Evolutionary conservation across 2,888 invertebrate species (phyloP).

Genomic region (Cotesia congregata): DNA sequence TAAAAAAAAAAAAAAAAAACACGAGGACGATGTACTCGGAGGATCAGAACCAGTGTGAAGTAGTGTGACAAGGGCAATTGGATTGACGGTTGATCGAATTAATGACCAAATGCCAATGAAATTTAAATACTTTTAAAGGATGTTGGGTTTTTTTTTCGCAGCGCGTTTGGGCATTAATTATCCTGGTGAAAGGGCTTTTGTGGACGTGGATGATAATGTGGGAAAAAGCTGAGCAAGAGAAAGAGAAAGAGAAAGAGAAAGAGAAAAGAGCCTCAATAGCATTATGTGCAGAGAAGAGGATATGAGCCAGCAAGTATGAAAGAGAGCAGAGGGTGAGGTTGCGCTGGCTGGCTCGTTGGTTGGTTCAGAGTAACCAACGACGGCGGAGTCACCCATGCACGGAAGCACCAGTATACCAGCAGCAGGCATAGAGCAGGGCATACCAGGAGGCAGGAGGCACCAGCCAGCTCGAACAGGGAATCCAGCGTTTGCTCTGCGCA

Average conservation of each 20-base stretch:
- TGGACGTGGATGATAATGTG: conserved; percentile 27
- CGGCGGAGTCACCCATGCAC: conserved; percentile 29
- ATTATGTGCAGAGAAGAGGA: not conserved
- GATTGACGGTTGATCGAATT: conserved; percentile 22
- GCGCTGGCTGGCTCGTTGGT: conserved; percentile 39
- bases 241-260: conserved; percentile 25
- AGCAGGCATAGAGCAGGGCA: conserved; percentile 1
- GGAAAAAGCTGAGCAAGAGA: conserved; percentile 35
- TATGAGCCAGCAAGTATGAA: conserved; percentile 3
- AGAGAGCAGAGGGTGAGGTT: conserved; percentile 33
- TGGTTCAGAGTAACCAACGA: conserved; percentile 21
- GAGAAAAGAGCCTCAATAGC: not conserved
- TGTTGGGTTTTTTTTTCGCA: conserved; percentile 17
- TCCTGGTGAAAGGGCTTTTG: conserved; percentile 36
- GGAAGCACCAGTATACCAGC: not conserved
- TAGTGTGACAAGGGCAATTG: conserved; percentile 4
- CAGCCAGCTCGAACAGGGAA: conserved; percentile 16
- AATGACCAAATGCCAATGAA: conserved; percentile 24
- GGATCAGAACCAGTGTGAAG: not conserved
- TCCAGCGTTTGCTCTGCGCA: conserved; percentile 62
- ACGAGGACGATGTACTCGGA: not conserved
- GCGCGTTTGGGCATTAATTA: conserved; percentile 39
- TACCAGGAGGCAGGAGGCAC: conserved; percentile 2
- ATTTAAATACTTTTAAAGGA: conserved; percentile 29
- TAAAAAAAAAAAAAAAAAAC: not conserved